phyloP scores from a whole-genome alignment of 1,140 invertebrate species.

The Aphaenogaster floridana region DNA sequence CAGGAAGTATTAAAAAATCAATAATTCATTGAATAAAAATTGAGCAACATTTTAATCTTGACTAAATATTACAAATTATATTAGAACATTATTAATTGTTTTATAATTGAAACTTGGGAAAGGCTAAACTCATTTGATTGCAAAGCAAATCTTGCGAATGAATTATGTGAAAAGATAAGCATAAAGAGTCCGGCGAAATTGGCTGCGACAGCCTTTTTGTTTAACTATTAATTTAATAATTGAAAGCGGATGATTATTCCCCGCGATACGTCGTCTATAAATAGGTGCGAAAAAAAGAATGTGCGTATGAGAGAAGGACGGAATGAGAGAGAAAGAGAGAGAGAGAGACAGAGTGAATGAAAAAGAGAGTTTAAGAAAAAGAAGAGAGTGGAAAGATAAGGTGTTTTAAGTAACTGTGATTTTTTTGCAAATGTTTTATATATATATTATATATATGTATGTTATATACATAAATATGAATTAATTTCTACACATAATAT shows the following conservation, averaged over 20 bases:
- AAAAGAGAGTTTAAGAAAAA: slow-evolving; percentile 1
- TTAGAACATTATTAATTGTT: slow-evolving; percentile 1
- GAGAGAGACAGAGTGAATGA: neutral
- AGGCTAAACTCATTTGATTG: neutral
- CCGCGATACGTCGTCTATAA: slow-evolving; percentile 27
- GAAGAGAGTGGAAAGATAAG: slow-evolving; percentile 51
- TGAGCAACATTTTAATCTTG: neutral
- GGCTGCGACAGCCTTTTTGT: slow-evolving; percentile 17
- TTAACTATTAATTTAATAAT: slow-evolving; percentile 30
- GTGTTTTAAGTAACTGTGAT: slow-evolving; percentile 85
- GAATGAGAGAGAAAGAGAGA: neutral
- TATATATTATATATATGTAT: slow-evolving; percentile 79
- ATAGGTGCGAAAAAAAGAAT: slow-evolving; percentile 13
- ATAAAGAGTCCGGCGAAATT: slow-evolving; percentile 11
- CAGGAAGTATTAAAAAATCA: neutral
- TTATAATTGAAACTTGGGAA: neutral
- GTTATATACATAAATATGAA: slow-evolving; percentile 81
- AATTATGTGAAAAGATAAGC: neutral
- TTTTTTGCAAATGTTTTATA: slow-evolving; percentile 84
- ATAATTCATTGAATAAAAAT: neutral
- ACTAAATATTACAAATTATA: slow-evolving; percentile 8
- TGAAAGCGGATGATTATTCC: slow-evolving; percentile 10
- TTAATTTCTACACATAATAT: slow-evolving; percentile 82
- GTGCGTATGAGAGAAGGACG: neutral
- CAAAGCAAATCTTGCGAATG: slow-evolving; percentile 6